phyloP scores from a whole-genome alignment of 2,797 vertebrate species.

The Sciurus carolinensis region DNA sequence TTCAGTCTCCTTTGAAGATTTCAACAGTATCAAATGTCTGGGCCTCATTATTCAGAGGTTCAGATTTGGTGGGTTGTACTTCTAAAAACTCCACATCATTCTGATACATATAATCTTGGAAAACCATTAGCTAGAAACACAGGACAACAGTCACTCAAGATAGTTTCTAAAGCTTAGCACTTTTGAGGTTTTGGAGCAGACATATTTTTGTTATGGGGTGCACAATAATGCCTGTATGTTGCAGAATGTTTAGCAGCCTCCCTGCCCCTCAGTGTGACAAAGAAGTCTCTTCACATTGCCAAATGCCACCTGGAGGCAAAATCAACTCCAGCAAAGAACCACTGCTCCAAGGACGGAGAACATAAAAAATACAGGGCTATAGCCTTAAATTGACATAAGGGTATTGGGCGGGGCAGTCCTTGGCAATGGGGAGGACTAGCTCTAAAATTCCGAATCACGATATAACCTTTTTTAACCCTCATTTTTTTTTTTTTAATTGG shows the following conservation, averaged over 20 bases:
- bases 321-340: background rate
- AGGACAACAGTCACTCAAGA: background rate
- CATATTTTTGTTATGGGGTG: background rate
- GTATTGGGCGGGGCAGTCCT: background rate
- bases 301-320: background rate
- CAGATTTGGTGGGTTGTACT: background rate
- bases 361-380: background rate
- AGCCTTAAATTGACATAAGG: background rate
- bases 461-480: background rate
- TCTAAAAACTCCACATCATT: background rate
- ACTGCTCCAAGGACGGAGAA: background rate
- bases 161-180: background rate
- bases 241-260: background rate
- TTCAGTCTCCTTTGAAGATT: background rate
- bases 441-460: slow-evolving; percentile 37
- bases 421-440: background rate
- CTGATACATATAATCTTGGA: background rate
- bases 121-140: background rate
- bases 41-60: background rate
- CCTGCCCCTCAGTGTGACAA: background rate
- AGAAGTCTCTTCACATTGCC: background rate
- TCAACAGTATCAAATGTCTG: background rate
- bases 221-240: background rate
- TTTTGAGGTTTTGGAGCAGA: background rate
- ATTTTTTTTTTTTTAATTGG: background rate